Evolutionary conservation across 1,140 invertebrate species (phyloP).

Genomic region (Drosophila arizonae): DNA sequence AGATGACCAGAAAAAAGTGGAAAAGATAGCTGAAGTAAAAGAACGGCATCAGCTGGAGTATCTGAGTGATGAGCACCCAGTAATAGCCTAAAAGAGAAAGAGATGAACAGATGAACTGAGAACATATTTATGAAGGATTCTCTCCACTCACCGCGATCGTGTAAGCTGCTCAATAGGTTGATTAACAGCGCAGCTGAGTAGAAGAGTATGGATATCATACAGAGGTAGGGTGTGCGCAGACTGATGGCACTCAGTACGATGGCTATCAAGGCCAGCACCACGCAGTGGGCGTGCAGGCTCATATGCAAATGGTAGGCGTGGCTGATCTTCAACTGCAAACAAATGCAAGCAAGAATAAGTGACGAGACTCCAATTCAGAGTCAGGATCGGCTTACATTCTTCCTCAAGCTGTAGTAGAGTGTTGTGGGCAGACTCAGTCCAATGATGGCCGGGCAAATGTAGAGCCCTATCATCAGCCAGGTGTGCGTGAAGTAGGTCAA

Average conservation of each 20-base stretch:
- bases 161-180: constrained; percentile 62
- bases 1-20: constrained; percentile 87
- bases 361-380: neutral
- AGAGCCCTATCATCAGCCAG: constrained; percentile 86
- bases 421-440: constrained; percentile 64
- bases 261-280: constrained; percentile 58
- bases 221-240: constrained; percentile 69
- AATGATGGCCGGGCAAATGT: constrained; percentile 84
- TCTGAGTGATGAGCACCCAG: constrained; percentile 83
- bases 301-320: constrained; percentile 67
- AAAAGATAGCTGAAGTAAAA: constrained; percentile 86
- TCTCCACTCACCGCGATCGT: constrained; percentile 80
- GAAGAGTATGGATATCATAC: constrained; percentile 72
- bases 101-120: neutral
- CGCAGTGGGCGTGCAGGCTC: constrained; percentile 68
- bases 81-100: constrained; percentile 49
- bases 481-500: constrained; percentile 88
- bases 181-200: constrained; percentile 61
- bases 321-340: constrained; percentile 55
- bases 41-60: constrained; percentile 76
- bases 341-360: neutral
- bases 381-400: constrained; percentile 58
- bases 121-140: neutral
- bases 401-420: constrained; percentile 81
- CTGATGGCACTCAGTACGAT: constrained; percentile 58